Evolutionary conservation across 2,113 vertebrate species (phyloP).

Genomic region (Hiodon tergisus): DNA sequence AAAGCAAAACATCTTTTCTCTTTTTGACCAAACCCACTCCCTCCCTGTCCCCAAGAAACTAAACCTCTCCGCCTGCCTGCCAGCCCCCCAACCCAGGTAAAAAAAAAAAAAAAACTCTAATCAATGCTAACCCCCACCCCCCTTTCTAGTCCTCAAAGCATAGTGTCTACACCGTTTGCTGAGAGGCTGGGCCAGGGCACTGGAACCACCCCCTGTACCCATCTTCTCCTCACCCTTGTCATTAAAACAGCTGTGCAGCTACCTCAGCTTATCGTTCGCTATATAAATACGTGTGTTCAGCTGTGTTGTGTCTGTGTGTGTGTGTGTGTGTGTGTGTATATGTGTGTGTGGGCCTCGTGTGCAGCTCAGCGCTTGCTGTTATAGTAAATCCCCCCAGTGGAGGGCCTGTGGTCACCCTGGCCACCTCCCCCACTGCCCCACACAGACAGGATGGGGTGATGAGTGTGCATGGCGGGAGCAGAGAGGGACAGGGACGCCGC

Average conservation of each 20-base stretch:
- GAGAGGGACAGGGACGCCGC: slow-evolving; percentile 73
- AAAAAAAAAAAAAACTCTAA: slow-evolving; percentile 56
- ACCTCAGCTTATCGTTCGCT: slow-evolving; percentile 42
- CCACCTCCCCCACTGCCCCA: slow-evolving; percentile 69
- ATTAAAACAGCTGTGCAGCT: slow-evolving; percentile 42
- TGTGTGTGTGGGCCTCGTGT: slow-evolving; percentile 15
- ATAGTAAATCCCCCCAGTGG: slow-evolving; percentile 69
- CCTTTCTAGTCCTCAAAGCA: slow-evolving; percentile 47
- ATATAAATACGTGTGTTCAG: slow-evolving; percentile 56
- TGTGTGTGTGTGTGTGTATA: slow-evolving; percentile 28
- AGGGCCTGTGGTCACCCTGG: slow-evolving; percentile 66
- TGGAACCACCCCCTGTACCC: slow-evolving; percentile 43
- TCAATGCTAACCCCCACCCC: slow-evolving; percentile 49
- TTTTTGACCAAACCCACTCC: slow-evolving; percentile 18
- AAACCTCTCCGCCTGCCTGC: slow-evolving; percentile 38
- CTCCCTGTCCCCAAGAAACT: slow-evolving; percentile 18
- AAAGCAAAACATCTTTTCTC: slow-evolving; percentile 55
- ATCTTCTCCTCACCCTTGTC: slow-evolving; percentile 48
- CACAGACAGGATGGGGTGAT: slow-evolving; percentile 67
- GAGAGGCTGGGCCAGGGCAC: slow-evolving; percentile 35
- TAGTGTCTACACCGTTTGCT: slow-evolving; percentile 56
- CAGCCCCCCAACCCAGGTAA: not conserved
- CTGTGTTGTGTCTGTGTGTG: slow-evolving; percentile 35
- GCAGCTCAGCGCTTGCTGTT: slow-evolving; percentile 69
- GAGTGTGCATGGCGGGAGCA: slow-evolving; percentile 72